A percentile compares a stretch with the other conserved stretches of the same genome.
Conservation (phyloP, 2,888 invertebrate species). For the Cryptocephalus primarius region DNA sequence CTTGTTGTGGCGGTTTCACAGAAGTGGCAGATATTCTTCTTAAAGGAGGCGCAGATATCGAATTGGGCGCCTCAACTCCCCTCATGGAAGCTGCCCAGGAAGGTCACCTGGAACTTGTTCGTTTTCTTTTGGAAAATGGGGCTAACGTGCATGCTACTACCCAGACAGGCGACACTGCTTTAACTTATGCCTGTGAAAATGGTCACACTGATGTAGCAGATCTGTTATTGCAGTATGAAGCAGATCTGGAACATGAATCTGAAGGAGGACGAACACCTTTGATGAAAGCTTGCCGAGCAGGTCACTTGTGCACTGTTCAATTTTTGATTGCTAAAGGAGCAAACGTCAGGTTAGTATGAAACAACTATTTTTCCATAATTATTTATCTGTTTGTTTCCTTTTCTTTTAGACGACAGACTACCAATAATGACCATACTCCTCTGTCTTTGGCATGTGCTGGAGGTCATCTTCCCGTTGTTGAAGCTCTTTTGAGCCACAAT, state of each 20-base stretch:
- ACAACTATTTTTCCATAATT: too few species aligned
- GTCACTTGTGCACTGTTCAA: constrained; percentile 92
- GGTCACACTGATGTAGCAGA: constrained; percentile 97
- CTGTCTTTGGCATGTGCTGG: constrained; percentile 93
- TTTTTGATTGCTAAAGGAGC: constrained; percentile 74
- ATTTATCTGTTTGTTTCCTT: neutral
- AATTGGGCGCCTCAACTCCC: constrained; percentile 91
- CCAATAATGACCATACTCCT: constrained; percentile 94
- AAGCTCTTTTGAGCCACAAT: constrained; percentile 79
- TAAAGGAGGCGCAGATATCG: constrained; percentile 89
- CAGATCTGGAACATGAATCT: constrained; percentile 89
- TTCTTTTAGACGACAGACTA: constrained; percentile 54
- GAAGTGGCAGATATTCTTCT: constrained; percentile 93
- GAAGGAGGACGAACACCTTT: constrained; percentile 93
- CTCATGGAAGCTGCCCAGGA: constrained; percentile 99
- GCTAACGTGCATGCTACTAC: constrained; percentile 92
- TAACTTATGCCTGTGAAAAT: constrained; percentile 97
- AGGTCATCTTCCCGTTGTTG: constrained; percentile 88
- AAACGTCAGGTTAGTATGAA: constrained; percentile 7
- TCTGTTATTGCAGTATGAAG: constrained; percentile 79
- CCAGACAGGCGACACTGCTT: constrained; percentile 54
- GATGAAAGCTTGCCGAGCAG: constrained; percentile 97
- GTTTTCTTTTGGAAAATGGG: constrained; percentile 71
- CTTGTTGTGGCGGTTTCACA: constrained; percentile 90
- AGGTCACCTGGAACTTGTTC: constrained; percentile 77